Conservation (phyloP, 1,140 invertebrate species). For the Catajapyx aquilonaris region DNA sequence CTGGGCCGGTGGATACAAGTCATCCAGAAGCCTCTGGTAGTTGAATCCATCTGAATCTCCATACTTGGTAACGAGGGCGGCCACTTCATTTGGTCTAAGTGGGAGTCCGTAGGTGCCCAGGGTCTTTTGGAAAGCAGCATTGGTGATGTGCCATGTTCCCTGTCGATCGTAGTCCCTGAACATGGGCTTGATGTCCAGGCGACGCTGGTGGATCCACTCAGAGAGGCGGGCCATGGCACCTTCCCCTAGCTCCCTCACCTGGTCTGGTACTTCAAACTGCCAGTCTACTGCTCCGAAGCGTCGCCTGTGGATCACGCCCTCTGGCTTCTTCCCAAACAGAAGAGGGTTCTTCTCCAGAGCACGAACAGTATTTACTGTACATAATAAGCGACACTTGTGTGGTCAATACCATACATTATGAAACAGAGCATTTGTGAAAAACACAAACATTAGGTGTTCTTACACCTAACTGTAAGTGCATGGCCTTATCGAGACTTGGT, state of each 20-base stretch:
- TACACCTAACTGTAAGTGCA: no score
- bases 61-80: no score
- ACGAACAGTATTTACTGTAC: slow-evolving; percentile 38
- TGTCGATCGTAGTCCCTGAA: slow-evolving; percentile 44
- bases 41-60: no score
- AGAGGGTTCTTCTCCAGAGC: slow-evolving; percentile 39
- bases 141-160: no score
- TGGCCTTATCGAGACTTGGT: no score
- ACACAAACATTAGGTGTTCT: not conserved
- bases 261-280: slow-evolving; percentile 18
- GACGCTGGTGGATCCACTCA: slow-evolving; percentile 23
- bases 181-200: slow-evolving; percentile 34
- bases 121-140: no score
- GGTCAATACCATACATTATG: slow-evolving; percentile 5
- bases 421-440: not conserved
- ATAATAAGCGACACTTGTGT: slow-evolving; percentile 3
- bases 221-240: slow-evolving; percentile 27
- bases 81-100: no score
- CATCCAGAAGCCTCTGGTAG: no score
- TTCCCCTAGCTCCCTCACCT: slow-evolving; percentile 28
- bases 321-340: slow-evolving; percentile 21
- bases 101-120: no score
- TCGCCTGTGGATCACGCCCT: slow-evolving; percentile 22
- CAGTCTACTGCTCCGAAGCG: slow-evolving; percentile 24
- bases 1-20: no score